Percentiles rank a stretch among this genome's conserved stretches.
Conservation (phyloP, 2,888 invertebrate species). For the Frankliniella fusca region DNA sequence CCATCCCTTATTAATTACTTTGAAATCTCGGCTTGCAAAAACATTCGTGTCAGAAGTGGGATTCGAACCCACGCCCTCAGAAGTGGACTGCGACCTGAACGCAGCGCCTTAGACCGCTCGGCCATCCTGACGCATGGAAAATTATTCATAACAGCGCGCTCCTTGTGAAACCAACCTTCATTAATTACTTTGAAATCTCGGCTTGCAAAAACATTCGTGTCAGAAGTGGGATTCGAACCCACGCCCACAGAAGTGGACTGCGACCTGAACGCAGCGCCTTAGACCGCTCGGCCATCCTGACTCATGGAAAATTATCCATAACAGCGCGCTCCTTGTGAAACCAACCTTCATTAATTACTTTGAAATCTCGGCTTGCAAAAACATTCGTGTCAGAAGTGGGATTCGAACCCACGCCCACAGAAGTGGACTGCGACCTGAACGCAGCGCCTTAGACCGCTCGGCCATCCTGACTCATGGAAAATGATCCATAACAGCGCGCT, state of each 20-base stretch:
- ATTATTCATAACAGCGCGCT: too few relatives aligned
- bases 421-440: constrained; percentile 34
- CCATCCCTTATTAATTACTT: too few relatives aligned
- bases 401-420: constrained; percentile 58
- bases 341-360: too few relatives aligned
- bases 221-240: constrained; percentile 58
- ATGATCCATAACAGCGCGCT: too few relatives aligned
- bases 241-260: constrained; percentile 49
- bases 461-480: constrained; percentile 58
- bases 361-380: not conserved
- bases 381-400: constrained; percentile 52
- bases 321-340: not conserved
- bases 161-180: too few relatives aligned
- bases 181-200: too few relatives aligned
- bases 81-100: too few relatives aligned
- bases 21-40: too few relatives aligned
- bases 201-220: constrained; percentile 42
- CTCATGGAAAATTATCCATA: constrained; percentile 36
- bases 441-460: constrained; percentile 58
- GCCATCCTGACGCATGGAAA: not conserved
- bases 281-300: constrained; percentile 60
- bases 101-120: not conserved
- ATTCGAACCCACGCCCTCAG: too few relatives aligned
- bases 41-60: too few relatives aligned
- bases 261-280: constrained; percentile 48